Percentiles rank a stretch among this genome's conserved stretches.
phyloP scores from a whole-genome alignment of 2,113 vertebrate species.

The Corydoras maculifer region DNA sequence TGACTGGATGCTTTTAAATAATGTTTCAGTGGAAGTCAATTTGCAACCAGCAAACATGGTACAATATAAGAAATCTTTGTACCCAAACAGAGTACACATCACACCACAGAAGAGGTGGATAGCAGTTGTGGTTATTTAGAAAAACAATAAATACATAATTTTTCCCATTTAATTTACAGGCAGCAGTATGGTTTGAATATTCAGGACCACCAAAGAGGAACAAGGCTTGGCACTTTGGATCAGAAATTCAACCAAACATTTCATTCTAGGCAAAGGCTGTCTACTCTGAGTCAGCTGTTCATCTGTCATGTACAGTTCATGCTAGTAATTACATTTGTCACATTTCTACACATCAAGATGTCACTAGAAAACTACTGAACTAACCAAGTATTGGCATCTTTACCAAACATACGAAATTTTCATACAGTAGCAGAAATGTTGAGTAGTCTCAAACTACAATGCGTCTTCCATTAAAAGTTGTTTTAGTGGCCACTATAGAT shows the following conservation, averaged over 20 bases:
- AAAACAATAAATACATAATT: slow-evolving; percentile 4
- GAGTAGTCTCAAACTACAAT: too few species aligned
- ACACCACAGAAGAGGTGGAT: neutral
- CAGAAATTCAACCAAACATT: slow-evolving; percentile 17
- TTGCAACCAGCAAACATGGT: neutral
- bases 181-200: slow-evolving; percentile 20
- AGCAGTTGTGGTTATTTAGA: slow-evolving; percentile 6
- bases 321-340: slow-evolving; percentile 10
- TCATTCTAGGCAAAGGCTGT: slow-evolving; percentile 11
- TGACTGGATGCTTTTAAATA: slow-evolving; percentile 15
- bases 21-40: slow-evolving; percentile 1
- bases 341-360: neutral
- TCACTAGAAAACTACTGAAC: too few species aligned
- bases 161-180: slow-evolving; percentile 3
- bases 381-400: too few species aligned
- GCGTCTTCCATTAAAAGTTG: too few species aligned
- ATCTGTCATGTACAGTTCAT: neutral
- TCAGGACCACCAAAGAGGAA: slow-evolving; percentile 29
- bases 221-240: slow-evolving; percentile 16
- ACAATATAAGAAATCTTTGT: slow-evolving; percentile 7
- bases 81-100: slow-evolving; percentile 1
- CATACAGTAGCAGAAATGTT: too few species aligned
- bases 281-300: slow-evolving; percentile 19
- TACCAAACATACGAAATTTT: too few species aligned
- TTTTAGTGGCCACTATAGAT: too few species aligned